Evolutionary conservation across 64 coral and sea anemone species (phyloP), one percentile per base, ranked within the genome.

Genomic region (Acropora yongei): DNA sequence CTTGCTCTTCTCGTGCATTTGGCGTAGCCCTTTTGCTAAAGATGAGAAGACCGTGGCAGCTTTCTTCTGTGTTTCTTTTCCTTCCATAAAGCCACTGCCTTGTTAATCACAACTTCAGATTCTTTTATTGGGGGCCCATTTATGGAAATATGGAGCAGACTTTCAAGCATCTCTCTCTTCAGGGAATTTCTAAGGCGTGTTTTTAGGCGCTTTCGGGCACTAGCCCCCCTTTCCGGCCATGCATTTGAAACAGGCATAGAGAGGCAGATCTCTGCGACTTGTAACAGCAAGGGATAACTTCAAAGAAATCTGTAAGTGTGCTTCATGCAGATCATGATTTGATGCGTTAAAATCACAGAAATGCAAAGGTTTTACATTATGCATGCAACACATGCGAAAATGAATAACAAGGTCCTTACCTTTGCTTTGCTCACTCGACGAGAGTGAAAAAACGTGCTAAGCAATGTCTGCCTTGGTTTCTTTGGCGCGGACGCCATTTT

Each of bases 251-350:
- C 87, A 79, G 75, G 87, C 87, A 89, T 89, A 89, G 87, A 89
- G 87, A 79, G 87, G 87, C 75, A 89, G 87, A 78, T 89, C 68
- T 89, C 87, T 79, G 87, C 58, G 12, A 88, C 87, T 78, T 88
- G 87, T 88, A 88, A 88, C 87, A 88, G 87, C 73, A 88, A 88
- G 87, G 87, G 87, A 88, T 88, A 88, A 88, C 87, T 88, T 88
- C 51, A 55, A 55, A 55, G 51, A 0, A 55, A 55, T 55, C 51
- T 55, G 6, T 55, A 55, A 55, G 51, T 55, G 51, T 4, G 51
- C 51, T 55, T 55, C 10, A 55, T 55, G 51, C 0, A 10, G 0
- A 55, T 55, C 51, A 55, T 55, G 51, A 55, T 55, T 55, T 55
- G 51, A 55, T 8, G 51, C 51, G 0, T 55, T 55, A 55, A 55